These are phyloP conservation scores for Drosophila parabipectinata DNA, from an alignment of 1,140 invertebrate genomes.

Conservation along the genomic window DNA sequence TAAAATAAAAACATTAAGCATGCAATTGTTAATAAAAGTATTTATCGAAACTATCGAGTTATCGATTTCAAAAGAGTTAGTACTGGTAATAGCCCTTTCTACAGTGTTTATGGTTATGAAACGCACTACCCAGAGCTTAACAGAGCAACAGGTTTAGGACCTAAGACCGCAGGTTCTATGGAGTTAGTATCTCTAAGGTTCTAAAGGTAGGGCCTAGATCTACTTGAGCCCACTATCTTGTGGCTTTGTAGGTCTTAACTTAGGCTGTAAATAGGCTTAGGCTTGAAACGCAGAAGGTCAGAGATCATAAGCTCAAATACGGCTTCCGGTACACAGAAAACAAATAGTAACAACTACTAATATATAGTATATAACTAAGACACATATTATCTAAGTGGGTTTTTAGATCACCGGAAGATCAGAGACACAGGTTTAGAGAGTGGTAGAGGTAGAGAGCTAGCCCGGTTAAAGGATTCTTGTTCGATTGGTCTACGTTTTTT, in stretches of 20 bases:
- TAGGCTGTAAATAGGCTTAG: background rate
- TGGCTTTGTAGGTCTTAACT: background rate
- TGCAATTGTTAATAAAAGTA: background rate
- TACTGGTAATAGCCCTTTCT: background rate
- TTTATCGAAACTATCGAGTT: background rate
- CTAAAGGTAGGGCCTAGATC: background rate
- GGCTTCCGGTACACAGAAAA: conserved; percentile 20
- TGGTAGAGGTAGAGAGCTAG: conserved; percentile 12
- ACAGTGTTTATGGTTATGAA: background rate
- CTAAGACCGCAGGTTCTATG: background rate
- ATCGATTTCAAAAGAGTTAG: background rate
- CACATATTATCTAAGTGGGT: conserved; percentile 36
- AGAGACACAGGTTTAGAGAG: conserved; percentile 3
- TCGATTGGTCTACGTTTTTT: conserved; percentile 9
- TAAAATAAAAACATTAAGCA: background rate
- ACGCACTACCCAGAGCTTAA: background rate
- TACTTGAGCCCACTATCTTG: conserved; percentile 1
- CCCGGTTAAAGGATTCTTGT: conserved; percentile 18
- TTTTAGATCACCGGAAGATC: conserved; percentile 39
- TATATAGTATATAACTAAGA: conserved; percentile 10
- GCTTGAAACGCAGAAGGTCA: conserved; percentile 3
- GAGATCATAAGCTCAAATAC: background rate
- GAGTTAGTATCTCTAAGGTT: background rate
- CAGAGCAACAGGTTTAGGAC: background rate
- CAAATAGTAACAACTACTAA: conserved; percentile 31